Percentiles rank a stretch among this genome's conserved stretches.
These are phyloP conservation scores for Cephus pulcher DNA, from an alignment of 2,888 invertebrate genomes.

Conservation along the genomic window DNA sequence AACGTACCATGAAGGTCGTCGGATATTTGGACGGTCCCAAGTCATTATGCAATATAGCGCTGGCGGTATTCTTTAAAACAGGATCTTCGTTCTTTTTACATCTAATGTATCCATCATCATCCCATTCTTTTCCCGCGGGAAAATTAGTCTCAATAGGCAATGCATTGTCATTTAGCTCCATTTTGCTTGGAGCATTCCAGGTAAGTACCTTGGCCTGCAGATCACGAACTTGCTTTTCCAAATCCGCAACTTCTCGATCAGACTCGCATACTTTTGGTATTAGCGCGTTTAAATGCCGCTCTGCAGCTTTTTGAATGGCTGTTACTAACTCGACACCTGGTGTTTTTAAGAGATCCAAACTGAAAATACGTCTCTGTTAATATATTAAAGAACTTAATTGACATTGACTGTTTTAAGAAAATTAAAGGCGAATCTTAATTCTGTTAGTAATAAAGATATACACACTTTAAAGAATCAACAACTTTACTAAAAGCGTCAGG, in stretches of 20 bases:
- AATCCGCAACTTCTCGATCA: conserved; percentile 58
- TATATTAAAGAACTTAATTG: not conserved
- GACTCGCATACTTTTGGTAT: conserved; percentile 57
- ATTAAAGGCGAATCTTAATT: not conserved
- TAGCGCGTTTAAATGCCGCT: conserved; percentile 43
- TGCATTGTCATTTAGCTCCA: conserved; percentile 14
- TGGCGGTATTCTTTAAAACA: conserved; percentile 12
- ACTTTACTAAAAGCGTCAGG: conserved; percentile 53
- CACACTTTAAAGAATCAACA: conserved; percentile 34
- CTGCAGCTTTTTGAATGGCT: conserved; percentile 47
- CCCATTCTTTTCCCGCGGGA: conserved; percentile 12
- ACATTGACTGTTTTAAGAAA: too few species aligned
- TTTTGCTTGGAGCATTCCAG: conserved; percentile 9
- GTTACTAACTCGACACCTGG: conserved; percentile 42
- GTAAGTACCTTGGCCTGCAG: conserved; percentile 29
- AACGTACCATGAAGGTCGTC: conserved; percentile 18
- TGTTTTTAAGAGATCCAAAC: conserved; percentile 37
- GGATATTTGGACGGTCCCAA: conserved; percentile 15
- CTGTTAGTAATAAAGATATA: not conserved
- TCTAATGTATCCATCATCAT: conserved; percentile 21
- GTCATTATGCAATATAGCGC: conserved; percentile 14
- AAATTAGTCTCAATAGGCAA: conserved; percentile 20
- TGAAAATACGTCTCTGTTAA: conserved; percentile 22
- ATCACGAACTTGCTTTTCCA: conserved; percentile 46
- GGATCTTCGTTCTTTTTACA: conserved; percentile 18